Conservation (phyloP, 2,113 vertebrate species). For the Neodontobutis hainanensis region DNA sequence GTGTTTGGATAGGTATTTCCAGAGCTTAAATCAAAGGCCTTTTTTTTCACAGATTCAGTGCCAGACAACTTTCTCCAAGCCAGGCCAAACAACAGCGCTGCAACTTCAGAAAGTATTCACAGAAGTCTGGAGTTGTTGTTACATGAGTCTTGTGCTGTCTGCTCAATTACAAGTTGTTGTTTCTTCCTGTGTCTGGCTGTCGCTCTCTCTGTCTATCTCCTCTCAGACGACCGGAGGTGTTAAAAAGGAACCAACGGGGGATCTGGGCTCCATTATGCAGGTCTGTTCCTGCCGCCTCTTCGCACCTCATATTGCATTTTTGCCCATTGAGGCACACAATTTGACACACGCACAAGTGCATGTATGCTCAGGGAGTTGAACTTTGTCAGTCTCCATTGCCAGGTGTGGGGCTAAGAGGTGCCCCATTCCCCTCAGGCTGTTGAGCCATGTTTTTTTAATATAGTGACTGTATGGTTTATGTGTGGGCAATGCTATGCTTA, state of each 20-base stretch:
- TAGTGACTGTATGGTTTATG: conserved; percentile 43
- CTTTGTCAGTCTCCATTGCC: conserved; percentile 52
- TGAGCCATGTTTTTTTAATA: conserved; percentile 12
- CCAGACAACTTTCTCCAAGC: conserved; percentile 65
- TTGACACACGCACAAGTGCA: conserved; percentile 18
- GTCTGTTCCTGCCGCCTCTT: conserved; percentile 94
- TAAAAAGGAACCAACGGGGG: conserved; percentile 87
- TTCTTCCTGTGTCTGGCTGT: conserved; percentile 57
- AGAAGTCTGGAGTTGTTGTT: conserved; percentile 67
- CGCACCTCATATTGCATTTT: conserved; percentile 97
- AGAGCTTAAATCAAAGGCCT: conserved; percentile 64
- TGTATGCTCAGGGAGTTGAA: conserved; percentile 40
- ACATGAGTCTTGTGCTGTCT: conserved; percentile 74
- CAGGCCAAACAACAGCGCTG: conserved; percentile 52
- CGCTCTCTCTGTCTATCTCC: conserved; percentile 64
- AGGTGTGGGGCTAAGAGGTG: conserved; percentile 70
- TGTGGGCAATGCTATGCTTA: conserved; percentile 53
- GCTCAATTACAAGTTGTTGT: conserved; percentile 87
- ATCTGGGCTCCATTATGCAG: conserved; percentile 88
- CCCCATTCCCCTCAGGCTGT: conserved; percentile 51
- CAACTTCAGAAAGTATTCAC: conserved; percentile 63
- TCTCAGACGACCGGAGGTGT: conserved; percentile 87
- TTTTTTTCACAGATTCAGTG: conserved; percentile 48
- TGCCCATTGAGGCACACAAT: conserved; percentile 75
- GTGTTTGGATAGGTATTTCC: conserved; percentile 71